Base-by-base conservation (phyloP, 2,888 invertebrate genomes). In the Lithophane ornitopus region DNA sequence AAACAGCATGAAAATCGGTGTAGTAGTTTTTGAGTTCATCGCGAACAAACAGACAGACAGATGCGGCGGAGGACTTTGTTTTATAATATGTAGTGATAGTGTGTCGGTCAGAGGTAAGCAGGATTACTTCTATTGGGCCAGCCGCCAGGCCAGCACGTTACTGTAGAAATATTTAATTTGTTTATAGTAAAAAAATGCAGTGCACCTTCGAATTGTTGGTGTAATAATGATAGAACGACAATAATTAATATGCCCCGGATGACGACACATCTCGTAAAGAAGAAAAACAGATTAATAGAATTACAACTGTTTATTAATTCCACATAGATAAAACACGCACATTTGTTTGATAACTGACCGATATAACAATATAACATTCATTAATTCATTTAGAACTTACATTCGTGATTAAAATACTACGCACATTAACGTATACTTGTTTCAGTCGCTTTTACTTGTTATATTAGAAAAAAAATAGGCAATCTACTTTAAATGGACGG, bases 401-500 rank as follows among this genome's bases (percentile, higher is more conserved):
- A 54, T 63, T 54, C n/a, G 26, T 70, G 73, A 73, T 78, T 79
- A 74, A 80, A 82, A 86, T 82, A 86, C 76, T 84, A 74, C 78
- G 39, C 69, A 78, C 59, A 66, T 28, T 56, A 28, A 28, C 56
- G 41, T 71, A 68, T 71, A 63, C 71, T 28, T 61, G 46, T 54
- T 65, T 59, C 54, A 69, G 44, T 54, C 26, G 28, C 41, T 41
- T 39, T 46, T 11, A 19, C 12, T 56, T 44, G 28, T 34, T 52
- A 46, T 49, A 49, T 49, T 28, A 52, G 22, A 14, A 22, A 22
- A 8, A 66, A 46, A 46, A 49, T 14, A 34, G 34, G 19, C 7
- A 34, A 52, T 11, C 49, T 49, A 71, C 8, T 46, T 49, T n/a
- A 72, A 49, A 56, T 62, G 70, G 62, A 78, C 76, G 62, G 54